Evolutionary conservation across 2,888 invertebrate species (phyloP).

Genomic region (Drosophila leonis): DNA sequence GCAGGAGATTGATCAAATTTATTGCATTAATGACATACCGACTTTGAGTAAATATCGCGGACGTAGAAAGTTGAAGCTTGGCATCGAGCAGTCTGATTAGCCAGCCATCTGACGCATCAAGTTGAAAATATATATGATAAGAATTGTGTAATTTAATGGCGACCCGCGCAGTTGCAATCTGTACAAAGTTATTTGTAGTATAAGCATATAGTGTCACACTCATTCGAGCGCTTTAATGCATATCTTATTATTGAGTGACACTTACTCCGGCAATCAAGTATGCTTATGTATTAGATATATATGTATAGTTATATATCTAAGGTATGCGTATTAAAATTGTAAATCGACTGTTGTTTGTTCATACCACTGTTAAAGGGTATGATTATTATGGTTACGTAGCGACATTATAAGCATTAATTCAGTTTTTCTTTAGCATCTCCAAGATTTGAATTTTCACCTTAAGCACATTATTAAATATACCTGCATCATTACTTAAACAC

Average conservation of each 20-base stretch:
- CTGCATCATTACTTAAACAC: conserved; percentile 25
- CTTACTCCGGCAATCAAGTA: conserved; percentile 1
- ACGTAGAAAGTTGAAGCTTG: conserved; percentile 5
- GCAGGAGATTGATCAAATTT: conserved; percentile 59
- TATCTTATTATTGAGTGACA: conserved; percentile 1
- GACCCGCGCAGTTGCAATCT: conserved; percentile 13
- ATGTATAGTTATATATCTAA: conserved; percentile 1
- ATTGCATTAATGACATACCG: conserved; percentile 36
- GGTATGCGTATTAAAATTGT: not conserved
- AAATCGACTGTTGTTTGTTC: not conserved
- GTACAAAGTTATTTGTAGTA: conserved; percentile 44
- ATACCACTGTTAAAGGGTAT: conserved; percentile 17
- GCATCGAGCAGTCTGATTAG: conserved; percentile 30
- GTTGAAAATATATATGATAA: conserved; percentile 23
- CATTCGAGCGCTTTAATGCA: conserved; percentile 4
- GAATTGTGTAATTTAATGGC: conserved; percentile 10
- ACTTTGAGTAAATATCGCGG: not conserved
- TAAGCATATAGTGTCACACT: conserved; percentile 19
- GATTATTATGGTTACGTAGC: conserved; percentile 8
- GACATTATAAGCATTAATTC: conserved; percentile 7
- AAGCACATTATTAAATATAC: conserved; percentile 16
- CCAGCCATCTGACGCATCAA: conserved; percentile 17
- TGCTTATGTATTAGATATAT: conserved; percentile 5
- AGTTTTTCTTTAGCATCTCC: conserved; percentile 1
- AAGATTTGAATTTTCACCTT: conserved; percentile 8